phyloP scores from a whole-genome alignment of 2,797 vertebrate species.

The Onychomys leucogaster region DNA sequence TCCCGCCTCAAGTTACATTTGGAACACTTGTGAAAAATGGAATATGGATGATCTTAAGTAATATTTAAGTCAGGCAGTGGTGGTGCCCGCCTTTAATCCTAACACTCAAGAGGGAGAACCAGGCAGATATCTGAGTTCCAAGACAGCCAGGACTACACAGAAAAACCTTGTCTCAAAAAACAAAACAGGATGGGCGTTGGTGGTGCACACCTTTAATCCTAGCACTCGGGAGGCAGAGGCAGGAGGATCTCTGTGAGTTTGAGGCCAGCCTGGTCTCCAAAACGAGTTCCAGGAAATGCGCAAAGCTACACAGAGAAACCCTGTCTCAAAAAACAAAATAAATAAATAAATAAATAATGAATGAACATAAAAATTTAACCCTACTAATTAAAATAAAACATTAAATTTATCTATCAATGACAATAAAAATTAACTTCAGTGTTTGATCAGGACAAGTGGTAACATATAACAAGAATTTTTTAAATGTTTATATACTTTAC shows the following conservation, averaged over 20 bases:
- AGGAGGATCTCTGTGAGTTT: too few species aligned
- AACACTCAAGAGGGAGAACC: neutral
- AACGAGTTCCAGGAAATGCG: too few species aligned
- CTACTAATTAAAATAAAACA: slow-evolving; percentile 62
- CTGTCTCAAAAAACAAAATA: neutral
- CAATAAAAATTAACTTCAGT: slow-evolving; percentile 64
- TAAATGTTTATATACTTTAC: slow-evolving; percentile 73
- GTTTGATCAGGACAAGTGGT: slow-evolving; percentile 53
- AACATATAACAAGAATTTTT: slow-evolving; percentile 67
- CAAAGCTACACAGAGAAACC: neutral
- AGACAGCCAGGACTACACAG: neutral
- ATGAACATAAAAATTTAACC: slow-evolving; percentile 41
- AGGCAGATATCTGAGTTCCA: neutral
- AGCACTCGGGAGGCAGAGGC: too few species aligned
- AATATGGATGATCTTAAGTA: slow-evolving; percentile 41
- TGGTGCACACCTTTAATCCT: too few species aligned
- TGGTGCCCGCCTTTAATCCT: neutral
- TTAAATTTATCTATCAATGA: slow-evolving; percentile 64
- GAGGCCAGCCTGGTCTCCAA: too few species aligned
- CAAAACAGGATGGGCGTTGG: too few species aligned
- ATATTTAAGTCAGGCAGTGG: neutral
- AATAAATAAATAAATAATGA: slow-evolving; percentile 54
- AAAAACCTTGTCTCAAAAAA: neutral
- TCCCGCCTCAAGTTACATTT: slow-evolving; percentile 55
- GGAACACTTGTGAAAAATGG: slow-evolving; percentile 32